These are phyloP conservation scores for Ciconia nigra DNA, from an alignment of 2,797 vertebrate species.

Conservation along the genomic window DNA sequence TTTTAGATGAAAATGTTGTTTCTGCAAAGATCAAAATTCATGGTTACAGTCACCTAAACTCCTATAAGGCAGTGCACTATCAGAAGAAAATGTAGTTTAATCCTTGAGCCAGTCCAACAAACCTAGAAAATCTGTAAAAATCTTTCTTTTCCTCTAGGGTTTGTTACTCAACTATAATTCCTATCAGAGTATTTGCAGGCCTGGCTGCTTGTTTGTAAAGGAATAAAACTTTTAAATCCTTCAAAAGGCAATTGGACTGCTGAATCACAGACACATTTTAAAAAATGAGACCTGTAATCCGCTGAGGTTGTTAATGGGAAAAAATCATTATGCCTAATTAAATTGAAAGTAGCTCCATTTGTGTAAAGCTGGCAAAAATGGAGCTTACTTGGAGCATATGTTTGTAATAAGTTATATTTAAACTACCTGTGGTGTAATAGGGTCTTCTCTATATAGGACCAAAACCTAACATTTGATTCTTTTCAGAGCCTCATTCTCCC, in stretches of 20 bases:
- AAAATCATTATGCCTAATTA: constrained; percentile 44
- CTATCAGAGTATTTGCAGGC: neutral
- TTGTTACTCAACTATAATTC: neutral
- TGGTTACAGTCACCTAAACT: neutral
- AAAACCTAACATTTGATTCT: neutral
- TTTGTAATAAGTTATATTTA: neutral
- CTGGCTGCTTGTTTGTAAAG: neutral
- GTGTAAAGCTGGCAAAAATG: neutral
- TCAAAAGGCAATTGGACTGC: neutral
- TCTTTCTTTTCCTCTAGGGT: neutral
- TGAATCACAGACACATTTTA: neutral
- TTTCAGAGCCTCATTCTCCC: neutral
- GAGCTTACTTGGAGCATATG: neutral
- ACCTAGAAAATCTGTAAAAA: neutral
- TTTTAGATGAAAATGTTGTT: constrained; percentile 38
- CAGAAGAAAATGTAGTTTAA: neutral
- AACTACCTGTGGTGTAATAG: neutral
- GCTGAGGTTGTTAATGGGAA: constrained; percentile 39
- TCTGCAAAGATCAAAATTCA: constrained; percentile 1
- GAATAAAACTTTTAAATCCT: constrained; percentile 1
- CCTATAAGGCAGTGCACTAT: neutral
- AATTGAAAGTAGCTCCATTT: constrained; percentile 16
- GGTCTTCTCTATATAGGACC: neutral
- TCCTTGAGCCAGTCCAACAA: neutral
- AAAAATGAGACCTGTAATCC: constrained; percentile 37